Base-by-base conservation (phyloP, 2,113 vertebrate species). In the Chinchilla lanigera region DNA sequence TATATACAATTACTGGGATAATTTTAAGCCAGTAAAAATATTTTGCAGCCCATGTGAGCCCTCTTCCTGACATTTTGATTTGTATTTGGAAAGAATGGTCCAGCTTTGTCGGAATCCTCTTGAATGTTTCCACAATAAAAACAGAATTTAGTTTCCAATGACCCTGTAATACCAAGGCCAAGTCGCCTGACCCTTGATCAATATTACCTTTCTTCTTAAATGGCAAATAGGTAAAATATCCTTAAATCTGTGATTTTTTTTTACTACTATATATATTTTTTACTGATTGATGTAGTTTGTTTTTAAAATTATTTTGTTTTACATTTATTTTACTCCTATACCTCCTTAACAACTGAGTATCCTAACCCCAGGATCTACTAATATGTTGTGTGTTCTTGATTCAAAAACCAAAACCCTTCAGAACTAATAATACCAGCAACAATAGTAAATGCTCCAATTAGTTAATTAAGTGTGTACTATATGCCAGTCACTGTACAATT, bases 41-140 rank as follows among this genome's bases (percentile, higher is more conserved):
- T 93, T 67, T 86, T 86, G 30, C 24, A 90, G 24, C 16, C 30
- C 19, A 71, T 89, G 16, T 5, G 61, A 84, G 16, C 65, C 38
- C 9, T 94, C 73, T 95, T 47, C 69, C 41, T 89, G 28, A 89
- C n/a, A 89, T 86, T 84, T n/a, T 78, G 33, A 89, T 67, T 93
- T 95, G 60, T 93, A 35, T 38, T 35, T 93, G 56, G n/a, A 96
- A 30, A 83, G 71, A 9, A 81, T 84, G 19, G 8, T 41, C 20
- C 24, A 67, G 3, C 80, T 91, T 80, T 95, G 77, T 24, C 65
- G 69, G 19, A 97, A 47, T 93, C 41, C 26, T 67, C 20, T 80
- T 96, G 13, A 73, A 67, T 50, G 47, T 94, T 90, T 93, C 44
- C 67, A 54, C 50, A 82, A 77, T 52, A 30, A 47, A 96, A 61